Evolutionary conservation across 2,113 vertebrate genomes (phyloP).

Genomic region (Bos indicus): DNA sequence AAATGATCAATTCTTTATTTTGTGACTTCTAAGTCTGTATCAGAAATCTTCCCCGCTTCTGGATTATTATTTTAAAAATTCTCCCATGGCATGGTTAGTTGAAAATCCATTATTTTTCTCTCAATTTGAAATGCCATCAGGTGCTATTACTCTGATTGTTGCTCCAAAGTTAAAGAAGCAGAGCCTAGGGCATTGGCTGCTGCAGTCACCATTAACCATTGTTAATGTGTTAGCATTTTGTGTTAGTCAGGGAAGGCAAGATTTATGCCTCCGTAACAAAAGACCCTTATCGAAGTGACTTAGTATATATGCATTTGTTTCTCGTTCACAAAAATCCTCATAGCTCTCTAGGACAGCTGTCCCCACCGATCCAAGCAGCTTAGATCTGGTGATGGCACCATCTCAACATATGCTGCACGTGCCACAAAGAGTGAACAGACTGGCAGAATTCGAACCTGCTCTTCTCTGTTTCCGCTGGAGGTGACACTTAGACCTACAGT

Average conservation of each 20-base stretch:
- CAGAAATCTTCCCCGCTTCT: neutral
- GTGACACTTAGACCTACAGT: neutral
- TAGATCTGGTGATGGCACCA: neutral
- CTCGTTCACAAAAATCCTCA: neutral
- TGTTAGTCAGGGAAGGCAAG: neutral
- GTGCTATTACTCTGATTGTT: neutral
- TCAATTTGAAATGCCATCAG: neutral
- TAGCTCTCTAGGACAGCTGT: neutral
- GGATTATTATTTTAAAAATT: neutral
- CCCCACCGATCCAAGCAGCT: neutral
- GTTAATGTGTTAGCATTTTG: neutral
- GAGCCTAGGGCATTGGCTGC: neutral
- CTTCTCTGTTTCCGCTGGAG: accelerated
- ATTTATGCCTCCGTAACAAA: neutral
- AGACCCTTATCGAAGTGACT: neutral
- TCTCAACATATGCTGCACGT: neutral
- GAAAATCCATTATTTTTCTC: neutral
- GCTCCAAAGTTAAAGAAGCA: neutral
- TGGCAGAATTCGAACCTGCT: neutral
- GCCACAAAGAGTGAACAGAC: neutral
- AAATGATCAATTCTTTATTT: neutral
- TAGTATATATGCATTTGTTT: neutral
- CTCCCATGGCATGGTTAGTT: neutral
- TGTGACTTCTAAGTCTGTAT: neutral
- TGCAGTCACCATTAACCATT: neutral